Evolutionary conservation across 2,888 invertebrate species (phyloP), one percentile per base, ranked within the genome.

Genomic region (Coleophora flavipennella): DNA sequence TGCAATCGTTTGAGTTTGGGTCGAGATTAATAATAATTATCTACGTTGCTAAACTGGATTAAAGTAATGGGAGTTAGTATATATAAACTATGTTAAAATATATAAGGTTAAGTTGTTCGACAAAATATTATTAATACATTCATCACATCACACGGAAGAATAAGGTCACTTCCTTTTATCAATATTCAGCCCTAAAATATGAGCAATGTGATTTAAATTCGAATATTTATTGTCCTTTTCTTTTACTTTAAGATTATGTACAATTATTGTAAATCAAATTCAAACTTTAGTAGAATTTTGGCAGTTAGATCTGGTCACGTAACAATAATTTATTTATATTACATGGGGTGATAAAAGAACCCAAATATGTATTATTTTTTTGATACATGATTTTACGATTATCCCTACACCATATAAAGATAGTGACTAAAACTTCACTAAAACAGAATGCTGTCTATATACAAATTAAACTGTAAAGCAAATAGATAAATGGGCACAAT

Each of bases 361-460:
- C n/a, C n/a, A n/a, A n/a, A n/a, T n/a, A n/a, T n/a, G n/a, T n/a
- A n/a, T n/a, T n/a, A n/a, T n/a, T n/a, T n/a, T n/a, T n/a, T n/a
- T n/a, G n/a, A n/a, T n/a, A 33, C 27, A 39, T 39, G 37, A 40
- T 37, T 40, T 37, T 20, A 20, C 20, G 20, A 20, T 4, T 42
- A 42, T 34, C 50, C 52, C 50, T 50, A 52, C 51, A 50, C 66
- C 67, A 49, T 58, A 49, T 58, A 50, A 42, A 39, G 47, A 49
- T 51, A 62, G 55, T 60, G 62, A 65, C 66, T 63, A 61, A 53
- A 55, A 34, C 33, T 38, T 44, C 33, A 38, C 33, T 13, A 45
- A 48, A 50, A 50, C 58, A 51, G 59, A 53, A 59, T 55, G 56
- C 53, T n/a, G n/a, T n/a, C n/a, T 69, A 71, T 69, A 65, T 68